These are phyloP conservation scores for Sympetrum striolatum DNA, from an alignment of 2,888 invertebrate genomes.

Conservation along the genomic window DNA sequence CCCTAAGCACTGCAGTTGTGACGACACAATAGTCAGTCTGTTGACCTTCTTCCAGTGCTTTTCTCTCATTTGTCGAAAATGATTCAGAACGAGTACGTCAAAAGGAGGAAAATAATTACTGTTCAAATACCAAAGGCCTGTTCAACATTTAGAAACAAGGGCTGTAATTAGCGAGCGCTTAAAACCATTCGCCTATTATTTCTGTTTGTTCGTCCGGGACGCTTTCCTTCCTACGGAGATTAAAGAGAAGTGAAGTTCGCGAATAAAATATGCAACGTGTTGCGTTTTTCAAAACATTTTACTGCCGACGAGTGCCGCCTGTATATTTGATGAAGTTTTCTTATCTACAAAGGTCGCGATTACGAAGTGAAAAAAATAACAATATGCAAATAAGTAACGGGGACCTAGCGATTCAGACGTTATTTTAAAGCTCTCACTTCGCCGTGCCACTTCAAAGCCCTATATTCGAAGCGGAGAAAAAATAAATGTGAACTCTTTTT, in stretches of 20 bases:
- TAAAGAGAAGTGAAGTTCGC: neutral
- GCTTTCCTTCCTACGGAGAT: neutral
- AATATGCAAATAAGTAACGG: neutral
- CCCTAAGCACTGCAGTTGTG: neutral
- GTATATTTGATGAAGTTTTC: neutral
- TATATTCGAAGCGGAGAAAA: neutral
- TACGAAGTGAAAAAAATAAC: neutral
- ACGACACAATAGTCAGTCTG: no score
- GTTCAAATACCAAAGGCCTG: neutral
- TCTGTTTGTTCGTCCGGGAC: neutral
- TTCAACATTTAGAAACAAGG: neutral
- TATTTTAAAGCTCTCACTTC: neutral
- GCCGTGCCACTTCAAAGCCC: neutral
- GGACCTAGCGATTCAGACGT: neutral
- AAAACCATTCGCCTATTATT: neutral
- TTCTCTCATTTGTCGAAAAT: no score
- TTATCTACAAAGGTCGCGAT: neutral
- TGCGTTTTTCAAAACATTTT: neutral
- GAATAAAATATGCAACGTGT: neutral
- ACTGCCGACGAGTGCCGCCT: neutral
- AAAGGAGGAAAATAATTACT: neutral
- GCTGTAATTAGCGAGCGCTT: neutral
- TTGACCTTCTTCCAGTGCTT: no score
- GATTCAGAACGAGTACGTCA: neutral
- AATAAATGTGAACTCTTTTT: neutral